Evolutionary conservation across 2,113 vertebrate genomes (phyloP), one percentile per base, ranked within the genome.

Genomic region (Colistium nudipinnis): DNA sequence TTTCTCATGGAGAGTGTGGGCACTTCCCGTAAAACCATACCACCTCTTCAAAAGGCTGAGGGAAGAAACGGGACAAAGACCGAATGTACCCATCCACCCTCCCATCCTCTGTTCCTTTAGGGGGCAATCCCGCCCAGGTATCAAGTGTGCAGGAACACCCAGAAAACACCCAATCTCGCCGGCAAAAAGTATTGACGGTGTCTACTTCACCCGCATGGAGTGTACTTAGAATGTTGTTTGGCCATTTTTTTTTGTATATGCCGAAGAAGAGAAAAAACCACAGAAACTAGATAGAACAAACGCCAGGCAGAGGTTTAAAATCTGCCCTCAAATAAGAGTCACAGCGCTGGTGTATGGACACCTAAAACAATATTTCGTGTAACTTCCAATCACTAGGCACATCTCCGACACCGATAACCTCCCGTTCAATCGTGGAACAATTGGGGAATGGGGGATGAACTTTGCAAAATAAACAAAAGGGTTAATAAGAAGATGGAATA

Each of bases 1-100:
- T 86, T 83, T 84, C 68, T 80, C 62, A 70, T 33, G 31, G 64
- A 79, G 65, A 66, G 55, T 43, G 54, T 52, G 61, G 63, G 76
- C 27, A 64, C 36, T 45, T 67, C 68, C 52, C 27, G 49, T 44
- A 44, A 66, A 62, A 61, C 63, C 61, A 63, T 49, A 68, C 33
- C 43, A 75, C 56, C 55, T 59, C 64, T 39, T 72, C 54, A 70
- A 59, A 62, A 55, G 35, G 35, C 54, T 43, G 54, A 14, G 48
- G 17, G 14, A 61, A 73, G 53, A 45, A 44, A 22, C 49, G 64
- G 20, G 22, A 62, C 39, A 45, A 47, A 38, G 36, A 59, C 36
- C 43, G 3, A 5, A 49, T 31, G 19, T 36, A 49, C 63, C 25
- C 19, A 64, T 38, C 36, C 35, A 30, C 0, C 20, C 35, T 19